Conservation (phyloP, 2,888 invertebrate species). For the Nomada fabriciana region DNA sequence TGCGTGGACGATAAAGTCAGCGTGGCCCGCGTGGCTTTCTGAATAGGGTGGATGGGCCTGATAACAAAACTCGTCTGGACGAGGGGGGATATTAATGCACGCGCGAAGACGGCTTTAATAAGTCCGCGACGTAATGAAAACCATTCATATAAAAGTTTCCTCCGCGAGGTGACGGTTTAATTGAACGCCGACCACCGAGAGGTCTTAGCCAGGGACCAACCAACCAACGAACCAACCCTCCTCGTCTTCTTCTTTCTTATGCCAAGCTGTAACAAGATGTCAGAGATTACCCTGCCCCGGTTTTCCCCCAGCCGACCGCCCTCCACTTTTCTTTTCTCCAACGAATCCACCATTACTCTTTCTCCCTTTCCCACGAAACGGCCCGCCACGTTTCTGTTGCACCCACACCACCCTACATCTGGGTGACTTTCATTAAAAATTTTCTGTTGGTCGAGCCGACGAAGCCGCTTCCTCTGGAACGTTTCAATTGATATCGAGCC, state of each 20-base stretch:
- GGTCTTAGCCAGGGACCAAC: constrained; percentile 31
- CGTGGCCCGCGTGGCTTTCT: neutral
- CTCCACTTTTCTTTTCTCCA: neutral
- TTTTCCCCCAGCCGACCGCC: constrained; percentile 37
- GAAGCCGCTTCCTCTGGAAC: constrained; percentile 45
- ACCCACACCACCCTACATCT: constrained; percentile 21
- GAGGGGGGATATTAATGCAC: constrained; percentile 76
- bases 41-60: constrained; percentile 60
- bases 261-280: constrained; percentile 69
- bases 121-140: constrained; percentile 82
- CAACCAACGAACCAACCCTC: neutral
- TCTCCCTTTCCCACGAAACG: neutral
- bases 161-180: constrained; percentile 79
- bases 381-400: neutral
- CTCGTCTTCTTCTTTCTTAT: constrained; percentile 41
- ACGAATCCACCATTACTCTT: constrained; percentile 19
- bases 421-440: constrained; percentile 70
- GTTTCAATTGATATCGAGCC: constrained; percentile 68
- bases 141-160: constrained; percentile 83
- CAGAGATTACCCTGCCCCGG: constrained; percentile 66
- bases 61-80: constrained; percentile 77
- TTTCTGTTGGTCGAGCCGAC: constrained; percentile 62
- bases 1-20: constrained; percentile 22
- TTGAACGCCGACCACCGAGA: constrained; percentile 74
- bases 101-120: constrained; percentile 79